Conservation (phyloP, 2,113 vertebrate species). For the Chionodraco myersi region DNA sequence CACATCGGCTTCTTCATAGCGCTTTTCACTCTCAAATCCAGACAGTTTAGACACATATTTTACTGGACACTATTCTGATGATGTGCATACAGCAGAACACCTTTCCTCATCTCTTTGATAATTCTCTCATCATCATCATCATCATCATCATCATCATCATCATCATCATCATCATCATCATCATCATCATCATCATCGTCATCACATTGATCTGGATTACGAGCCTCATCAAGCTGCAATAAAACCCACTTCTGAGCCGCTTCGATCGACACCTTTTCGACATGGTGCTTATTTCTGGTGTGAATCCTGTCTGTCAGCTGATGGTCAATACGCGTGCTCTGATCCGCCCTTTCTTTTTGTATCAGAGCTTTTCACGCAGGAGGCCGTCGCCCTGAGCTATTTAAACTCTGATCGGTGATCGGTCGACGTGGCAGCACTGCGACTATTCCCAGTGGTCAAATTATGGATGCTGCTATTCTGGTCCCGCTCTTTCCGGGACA, state of each 20-base stretch:
- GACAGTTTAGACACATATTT: constrained; percentile 5
- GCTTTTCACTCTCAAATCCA: not conserved
- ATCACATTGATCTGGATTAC: constrained; percentile 39
- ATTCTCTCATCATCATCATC: too few relatives aligned
- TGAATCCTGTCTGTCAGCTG: constrained; percentile 47
- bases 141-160: too few relatives aligned
- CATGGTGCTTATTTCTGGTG: constrained; percentile 50
- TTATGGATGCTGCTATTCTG: constrained; percentile 54
- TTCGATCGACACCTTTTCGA: constrained; percentile 51
- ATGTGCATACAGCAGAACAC: too few relatives aligned
- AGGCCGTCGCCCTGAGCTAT: constrained; percentile 51
- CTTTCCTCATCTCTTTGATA: too few relatives aligned
- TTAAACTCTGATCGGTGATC: constrained; percentile 55
- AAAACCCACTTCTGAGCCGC: constrained; percentile 29
- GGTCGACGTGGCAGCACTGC: constrained; percentile 35
- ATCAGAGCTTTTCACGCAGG: constrained; percentile 2
- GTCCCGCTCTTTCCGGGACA: constrained; percentile 27
- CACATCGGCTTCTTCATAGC: constrained; percentile 47
- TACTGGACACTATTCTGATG: not conserved
- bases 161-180: too few relatives aligned
- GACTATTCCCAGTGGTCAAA: constrained; percentile 35
- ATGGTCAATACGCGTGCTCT: constrained; percentile 48
- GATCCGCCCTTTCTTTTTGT: constrained; percentile 12
- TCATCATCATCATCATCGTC: too few relatives aligned
- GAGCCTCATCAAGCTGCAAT: constrained; percentile 28